Evolutionary conservation across 2,113 vertebrate genomes (phyloP), one percentile per base, ranked within the genome.

Genomic region (Nothoprocta perdicaria): DNA sequence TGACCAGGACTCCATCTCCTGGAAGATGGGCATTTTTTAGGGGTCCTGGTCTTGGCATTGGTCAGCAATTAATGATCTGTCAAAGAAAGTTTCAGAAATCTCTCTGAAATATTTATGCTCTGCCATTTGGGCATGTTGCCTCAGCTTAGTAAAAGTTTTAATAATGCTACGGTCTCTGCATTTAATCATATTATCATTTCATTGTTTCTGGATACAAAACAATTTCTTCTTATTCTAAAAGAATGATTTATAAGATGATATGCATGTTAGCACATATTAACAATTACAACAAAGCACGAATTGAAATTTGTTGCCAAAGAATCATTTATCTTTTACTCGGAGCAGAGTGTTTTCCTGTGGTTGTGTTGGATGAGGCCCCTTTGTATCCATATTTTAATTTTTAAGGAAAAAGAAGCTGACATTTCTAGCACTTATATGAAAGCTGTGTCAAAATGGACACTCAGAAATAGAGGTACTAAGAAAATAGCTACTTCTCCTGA

Each of bases 171-270:
- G 63, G 67, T 31, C 45, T 85, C 68, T 88, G 50, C 46, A 50
- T 89, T 94, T 85, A 92, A 94, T 92, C 75, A 78, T 80, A 80
- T 80, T 77, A 94, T 72, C 9, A 0, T 46, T 38, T 83, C 60
- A 89, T 80, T 92, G 72, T 94, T 95, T 90, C 90, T 67, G 31
- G 24, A 46, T 74, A 80, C 33, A 92, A 88, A 92, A 69, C 58
- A 80, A 82, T 77, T 83, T 55, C 38, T 95, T 95, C 84, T 86
- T 81, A 84, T 95, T 95, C 67, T 92, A 74, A 93, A 92, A 92
- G 88, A 84, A 86, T 92, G 81, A 95, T 90, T 94, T 94, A 94
- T 94, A 94, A 88, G 92, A 76, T 66, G 71, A 90, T 93, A 95
- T 86, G 78, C 78, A 60, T 94, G 89, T 92, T 91, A 92, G 79